phyloP scores from a whole-genome alignment of 2,797 vertebrate genomes.

The Aeoliscus strigatus region DNA sequence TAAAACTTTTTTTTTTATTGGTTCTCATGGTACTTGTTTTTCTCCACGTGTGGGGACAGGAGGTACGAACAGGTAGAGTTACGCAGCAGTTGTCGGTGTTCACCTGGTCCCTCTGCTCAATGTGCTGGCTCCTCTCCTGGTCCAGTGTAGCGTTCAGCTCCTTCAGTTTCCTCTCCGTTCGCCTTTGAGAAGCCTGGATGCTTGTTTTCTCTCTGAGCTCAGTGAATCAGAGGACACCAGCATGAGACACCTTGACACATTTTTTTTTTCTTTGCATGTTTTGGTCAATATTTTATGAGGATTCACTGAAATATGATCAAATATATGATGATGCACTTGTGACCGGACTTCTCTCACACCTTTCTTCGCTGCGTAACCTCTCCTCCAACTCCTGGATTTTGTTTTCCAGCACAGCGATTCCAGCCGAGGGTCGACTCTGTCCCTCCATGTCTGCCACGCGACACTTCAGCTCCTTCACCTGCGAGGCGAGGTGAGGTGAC shows the following conservation, averaged over 20 bases:
- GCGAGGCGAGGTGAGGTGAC: neutral
- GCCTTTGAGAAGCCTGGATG: slow-evolving; percentile 82
- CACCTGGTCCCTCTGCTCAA: slow-evolving; percentile 91
- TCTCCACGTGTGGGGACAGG: too few species aligned
- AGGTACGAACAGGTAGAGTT: too few species aligned
- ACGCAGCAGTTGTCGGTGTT: too few species aligned
- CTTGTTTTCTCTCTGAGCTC: slow-evolving; percentile 79
- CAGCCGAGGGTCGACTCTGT: slow-evolving; percentile 73
- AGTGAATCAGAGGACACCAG: slow-evolving; percentile 2
- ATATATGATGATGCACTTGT: too few species aligned
- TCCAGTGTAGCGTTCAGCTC: slow-evolving; percentile 88
- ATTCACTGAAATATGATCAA: too few species aligned
- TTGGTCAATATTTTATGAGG: too few species aligned
- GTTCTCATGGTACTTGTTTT: too few species aligned
- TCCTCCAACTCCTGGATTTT: slow-evolving; percentile 88
- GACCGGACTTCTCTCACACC: slow-evolving; percentile 57
- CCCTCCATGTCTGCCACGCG: slow-evolving; percentile 84
- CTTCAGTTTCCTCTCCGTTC: slow-evolving; percentile 88
- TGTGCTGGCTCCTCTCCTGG: slow-evolving; percentile 84
- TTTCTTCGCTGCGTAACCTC: slow-evolving; percentile 83
- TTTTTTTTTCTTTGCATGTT: too few species aligned
- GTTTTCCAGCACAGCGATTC: slow-evolving; percentile 79
- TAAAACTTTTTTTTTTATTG: too few species aligned
- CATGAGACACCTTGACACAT: neutral
- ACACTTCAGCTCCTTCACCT: slow-evolving; percentile 88